Evolutionary conservation across 2,113 vertebrate genomes (phyloP).

Genomic region (Polyodon spathula): DNA sequence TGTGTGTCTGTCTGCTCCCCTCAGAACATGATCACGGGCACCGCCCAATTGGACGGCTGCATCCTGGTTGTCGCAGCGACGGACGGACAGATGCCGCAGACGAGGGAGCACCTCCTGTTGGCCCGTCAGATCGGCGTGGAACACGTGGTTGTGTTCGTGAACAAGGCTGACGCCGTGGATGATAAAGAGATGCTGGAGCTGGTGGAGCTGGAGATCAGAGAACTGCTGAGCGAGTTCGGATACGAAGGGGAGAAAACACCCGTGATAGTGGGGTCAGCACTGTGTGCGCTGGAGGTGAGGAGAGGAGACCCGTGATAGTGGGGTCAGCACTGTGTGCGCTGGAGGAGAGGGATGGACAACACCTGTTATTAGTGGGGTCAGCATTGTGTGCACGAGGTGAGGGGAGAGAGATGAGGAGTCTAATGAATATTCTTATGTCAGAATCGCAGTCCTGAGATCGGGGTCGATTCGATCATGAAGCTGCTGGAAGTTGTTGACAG

Average conservation of each 20-base stretch:
- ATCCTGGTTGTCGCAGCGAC: slow-evolving; percentile 84
- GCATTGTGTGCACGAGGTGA: too few species aligned
- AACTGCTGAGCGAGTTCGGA: slow-evolving; percentile 79
- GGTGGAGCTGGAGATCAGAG: slow-evolving; percentile 81
- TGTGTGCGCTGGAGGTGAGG: slow-evolving; percentile 78
- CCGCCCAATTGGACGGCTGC: slow-evolving; percentile 78
- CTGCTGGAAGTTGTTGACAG: slow-evolving; percentile 69
- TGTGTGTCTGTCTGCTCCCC: neutral
- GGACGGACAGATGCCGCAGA: slow-evolving; percentile 87
- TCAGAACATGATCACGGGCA: slow-evolving; percentile 89
- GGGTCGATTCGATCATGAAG: slow-evolving; percentile 68
- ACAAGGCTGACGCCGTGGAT: slow-evolving; percentile 77
- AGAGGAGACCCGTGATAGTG: neutral
- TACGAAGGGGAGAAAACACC: slow-evolving; percentile 74
- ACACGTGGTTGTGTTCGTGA: slow-evolving; percentile 77
- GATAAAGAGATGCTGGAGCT: slow-evolving; percentile 80
- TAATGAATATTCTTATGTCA: too few species aligned
- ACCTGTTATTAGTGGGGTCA: neutral
- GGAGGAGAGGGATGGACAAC: slow-evolving; percentile 4
- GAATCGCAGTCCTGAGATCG: slow-evolving; percentile 64
- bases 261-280: slow-evolving; percentile 70
- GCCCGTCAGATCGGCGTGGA: slow-evolving; percentile 78
- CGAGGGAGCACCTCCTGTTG: slow-evolving; percentile 73
- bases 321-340: neutral
- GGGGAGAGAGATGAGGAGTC: neutral